A percentile compares a stretch with the other conserved stretches of the same genome.
These are phyloP conservation scores for Polydrusus cervinus DNA, from an alignment of 2,888 invertebrate genomes.

Conservation along the genomic window DNA sequence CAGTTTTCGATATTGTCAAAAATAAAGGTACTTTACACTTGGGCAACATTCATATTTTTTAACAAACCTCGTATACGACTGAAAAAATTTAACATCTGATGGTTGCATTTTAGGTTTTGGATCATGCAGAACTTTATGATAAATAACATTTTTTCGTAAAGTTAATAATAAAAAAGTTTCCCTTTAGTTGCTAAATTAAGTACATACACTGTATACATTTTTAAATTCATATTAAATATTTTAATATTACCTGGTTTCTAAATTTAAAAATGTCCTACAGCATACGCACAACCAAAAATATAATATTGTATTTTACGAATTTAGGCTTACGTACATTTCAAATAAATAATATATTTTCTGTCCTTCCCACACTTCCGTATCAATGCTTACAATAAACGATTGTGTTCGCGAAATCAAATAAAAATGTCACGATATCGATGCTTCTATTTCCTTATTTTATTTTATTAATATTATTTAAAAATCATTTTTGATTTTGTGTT, in stretches of 20 bases:
- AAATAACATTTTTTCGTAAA: too few relatives aligned
- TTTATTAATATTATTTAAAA: constrained; percentile 1
- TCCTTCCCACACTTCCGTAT: not conserved
- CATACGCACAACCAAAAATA: not conserved
- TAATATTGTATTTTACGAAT: constrained; percentile 2
- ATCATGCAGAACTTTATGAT: too few relatives aligned
- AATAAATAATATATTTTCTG: constrained; percentile 20
- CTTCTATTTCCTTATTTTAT: not conserved
- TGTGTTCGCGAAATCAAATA: constrained; percentile 19
- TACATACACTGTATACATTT: too few relatives aligned
- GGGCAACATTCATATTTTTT: too few relatives aligned
- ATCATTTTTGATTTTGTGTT: not conserved
- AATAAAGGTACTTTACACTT: too few relatives aligned
- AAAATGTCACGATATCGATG: constrained; percentile 13
- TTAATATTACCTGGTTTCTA: not conserved
- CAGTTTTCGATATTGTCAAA: too few relatives aligned
- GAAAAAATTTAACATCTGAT: too few relatives aligned
- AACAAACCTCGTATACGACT: too few relatives aligned
- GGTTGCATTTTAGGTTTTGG: too few relatives aligned
- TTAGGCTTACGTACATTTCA: not conserved
- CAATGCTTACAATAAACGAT: constrained; percentile 12
- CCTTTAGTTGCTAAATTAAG: too few relatives aligned
- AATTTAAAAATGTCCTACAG: not conserved
- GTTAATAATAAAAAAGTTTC: too few relatives aligned
- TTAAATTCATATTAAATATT: not conserved